Conservation (phyloP, 1,140 invertebrate species). For the Drosophila burlai region DNA sequence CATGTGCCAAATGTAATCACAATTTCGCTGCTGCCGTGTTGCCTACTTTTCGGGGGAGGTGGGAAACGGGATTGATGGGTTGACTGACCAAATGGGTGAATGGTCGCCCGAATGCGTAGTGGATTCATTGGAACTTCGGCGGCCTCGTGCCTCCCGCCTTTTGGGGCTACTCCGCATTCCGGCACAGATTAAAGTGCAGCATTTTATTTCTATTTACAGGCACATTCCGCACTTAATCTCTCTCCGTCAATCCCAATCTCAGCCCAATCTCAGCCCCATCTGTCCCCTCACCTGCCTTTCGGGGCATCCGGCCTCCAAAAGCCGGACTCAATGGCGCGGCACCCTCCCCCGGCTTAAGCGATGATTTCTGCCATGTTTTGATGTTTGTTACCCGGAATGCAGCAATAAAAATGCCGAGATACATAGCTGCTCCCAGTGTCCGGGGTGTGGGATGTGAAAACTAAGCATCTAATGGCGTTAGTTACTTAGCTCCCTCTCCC, state of each 20-base stretch:
- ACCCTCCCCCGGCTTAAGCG: constrained; percentile 39
- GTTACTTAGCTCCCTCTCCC: constrained; percentile 58
- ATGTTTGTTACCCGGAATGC: constrained; percentile 67
- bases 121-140: neutral
- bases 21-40: constrained; percentile 1
- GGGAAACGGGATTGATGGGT: constrained; percentile 3
- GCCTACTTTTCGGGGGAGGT: neutral
- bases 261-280: neutral
- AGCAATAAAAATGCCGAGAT: constrained; percentile 71
- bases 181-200: constrained; percentile 31
- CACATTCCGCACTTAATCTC: constrained; percentile 30
- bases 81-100: constrained; percentile 13
- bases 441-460: constrained; percentile 17
- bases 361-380: constrained; percentile 68
- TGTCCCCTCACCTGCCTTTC: constrained; percentile 13
- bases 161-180: constrained; percentile 8
- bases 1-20: constrained; percentile 59
- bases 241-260: neutral
- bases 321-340: constrained; percentile 30
- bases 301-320: neutral
- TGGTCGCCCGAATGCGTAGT: neutral
- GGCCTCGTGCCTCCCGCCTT: neutral
- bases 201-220: constrained; percentile 38
- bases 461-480: constrained; percentile 74
- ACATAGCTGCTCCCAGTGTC: constrained; percentile 13